Evolutionary conservation across 1,140 invertebrate genomes (phyloP), one percentile per base, ranked within the genome.

Genomic region (Musca vetustissima): DNA sequence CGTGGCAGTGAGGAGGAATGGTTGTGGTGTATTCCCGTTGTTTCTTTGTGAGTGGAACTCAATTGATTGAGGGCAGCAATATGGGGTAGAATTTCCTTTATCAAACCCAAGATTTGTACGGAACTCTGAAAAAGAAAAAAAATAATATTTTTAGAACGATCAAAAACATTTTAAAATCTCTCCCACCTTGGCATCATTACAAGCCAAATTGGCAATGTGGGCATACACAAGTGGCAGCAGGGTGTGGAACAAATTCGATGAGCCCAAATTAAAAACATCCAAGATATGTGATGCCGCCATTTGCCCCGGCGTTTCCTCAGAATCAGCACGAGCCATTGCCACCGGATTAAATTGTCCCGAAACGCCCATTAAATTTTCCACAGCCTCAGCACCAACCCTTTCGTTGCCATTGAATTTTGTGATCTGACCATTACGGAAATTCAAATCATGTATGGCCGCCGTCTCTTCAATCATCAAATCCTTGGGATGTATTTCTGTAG

Each of bases 21-120:
- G 17, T 25, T 48, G 3, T 17, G n/a, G 14, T 15, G 24, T 43
- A 43, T 43, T 4, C 36, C 36, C 61, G 22, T 28, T 0, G 70
- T 69, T 19, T 76, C 82, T 59, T 88, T 75, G 71, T 83, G 77
- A 67, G 81, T 69, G 59, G 85, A 78, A 71, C 85, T 83, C 49
- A 90, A 72, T 55, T 91, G 88, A 84, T 97, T 97, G 50, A 98
- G 83, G 11, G 91, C 90, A 1, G 94, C 89, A 1, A 98, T 91
- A 70, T 96, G 92, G 1, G 96, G 96, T 24, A 98, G 82, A 72
- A 98, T 88, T 73, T 96, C 92, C 83, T 95, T 93, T 69, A 98
- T 92, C 50, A 97, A 83, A 32, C 90, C 89, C n/a, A 99, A 84
- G 17, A 98, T 88, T 82, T 97, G 91, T 14, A 98, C 93, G 14